phyloP scores from a whole-genome alignment of 1,140 invertebrate genomes.

The Drosophila oshimai region DNA sequence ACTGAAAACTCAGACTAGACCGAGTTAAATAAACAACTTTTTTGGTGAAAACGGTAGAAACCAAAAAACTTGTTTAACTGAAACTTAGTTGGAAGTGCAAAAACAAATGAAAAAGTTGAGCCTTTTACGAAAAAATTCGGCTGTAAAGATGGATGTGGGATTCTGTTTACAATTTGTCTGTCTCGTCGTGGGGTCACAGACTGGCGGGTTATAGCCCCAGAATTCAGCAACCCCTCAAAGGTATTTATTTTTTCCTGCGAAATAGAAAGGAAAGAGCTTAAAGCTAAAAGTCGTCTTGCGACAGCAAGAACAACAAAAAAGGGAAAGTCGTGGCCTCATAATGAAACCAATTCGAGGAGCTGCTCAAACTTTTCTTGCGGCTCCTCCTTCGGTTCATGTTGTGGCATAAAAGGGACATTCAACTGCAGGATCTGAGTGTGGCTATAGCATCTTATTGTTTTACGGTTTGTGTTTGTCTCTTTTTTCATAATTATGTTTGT shows the following conservation, averaged over 20 bases:
- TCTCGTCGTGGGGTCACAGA: constrained; percentile 26
- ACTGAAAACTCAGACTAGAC: neutral
- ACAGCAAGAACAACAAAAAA: constrained; percentile 23
- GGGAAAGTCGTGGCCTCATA: constrained; percentile 47
- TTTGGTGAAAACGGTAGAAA: neutral
- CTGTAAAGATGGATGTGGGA: neutral
- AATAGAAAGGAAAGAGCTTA: constrained; percentile 29
- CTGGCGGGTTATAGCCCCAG: neutral
- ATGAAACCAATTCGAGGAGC: constrained; percentile 11
- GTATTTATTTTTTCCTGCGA: constrained; percentile 16
- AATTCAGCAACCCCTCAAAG: neutral
- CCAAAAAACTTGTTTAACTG: constrained; percentile 8
- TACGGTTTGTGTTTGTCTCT: constrained; percentile 3
- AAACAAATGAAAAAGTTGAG: constrained; percentile 13
- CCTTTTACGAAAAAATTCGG: neutral
- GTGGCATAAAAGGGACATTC: constrained; percentile 71
- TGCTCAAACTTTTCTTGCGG: constrained; percentile 28
- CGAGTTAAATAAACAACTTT: neutral
- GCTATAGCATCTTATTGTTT: constrained; percentile 18
- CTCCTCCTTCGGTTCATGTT: constrained; percentile 29
- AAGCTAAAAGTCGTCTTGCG: constrained; percentile 22
- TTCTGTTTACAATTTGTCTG: constrained; percentile 45
- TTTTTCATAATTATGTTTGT: constrained; percentile 27
- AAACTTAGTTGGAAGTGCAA: constrained; percentile 3
- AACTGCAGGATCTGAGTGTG: constrained; percentile 50